Evolutionary conservation across 1,140 invertebrate species (phyloP), one percentile per base, ranked within the genome.

Genomic region (Trichogramma pretiosum): DNA sequence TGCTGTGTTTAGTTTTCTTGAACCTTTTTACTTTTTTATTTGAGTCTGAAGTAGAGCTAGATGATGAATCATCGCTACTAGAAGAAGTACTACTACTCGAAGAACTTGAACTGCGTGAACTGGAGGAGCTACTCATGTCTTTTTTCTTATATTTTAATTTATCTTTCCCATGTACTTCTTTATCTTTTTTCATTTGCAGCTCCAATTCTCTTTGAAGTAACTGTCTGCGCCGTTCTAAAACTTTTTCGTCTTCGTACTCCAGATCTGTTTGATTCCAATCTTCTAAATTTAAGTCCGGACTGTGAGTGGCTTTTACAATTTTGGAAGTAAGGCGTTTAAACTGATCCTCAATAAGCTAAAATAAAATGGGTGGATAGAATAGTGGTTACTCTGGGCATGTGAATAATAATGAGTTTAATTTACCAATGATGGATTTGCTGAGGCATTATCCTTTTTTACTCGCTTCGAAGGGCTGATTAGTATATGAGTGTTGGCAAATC

Each of bases 161-260:
- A 32, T 72, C 68, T 40, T 72, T 71, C 19, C 68, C 65, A 65
- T 70, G 67, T n/a, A 68, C 62, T 45, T 72, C 68, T 60, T 82
- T 82, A 48, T 82, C 79, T 59, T 83, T 81, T 59, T 80, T 77
- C 77, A 81, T 77, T 67, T 87, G 83, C 61, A 85, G 71, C 58
- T 85, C 84, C 62, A 89, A 72, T 70, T 87, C 84, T 58, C 83
- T 74, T 62, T 88, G 82, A 54, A 89, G 72, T 57, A 85, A 77
- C 58, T 82, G 81, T 53, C 85, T 74, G 50, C 84, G 75, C 67
- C 82, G 81, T 64, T 88, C 85, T 55, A 89, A 70, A 33, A 82
- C 83, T 60, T 87, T 83, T 50, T 87, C 83, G 70, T 89, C 85
- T 52, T 85, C 85, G 74, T 85, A 85, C 62, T 88, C 87, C 58